Percentiles rank a stretch among this genome's conserved stretches.
These are phyloP conservation scores for Sebastes hopkinsi DNA, from an alignment of 2,797 vertebrate genomes.

Conservation along the genomic window DNA sequence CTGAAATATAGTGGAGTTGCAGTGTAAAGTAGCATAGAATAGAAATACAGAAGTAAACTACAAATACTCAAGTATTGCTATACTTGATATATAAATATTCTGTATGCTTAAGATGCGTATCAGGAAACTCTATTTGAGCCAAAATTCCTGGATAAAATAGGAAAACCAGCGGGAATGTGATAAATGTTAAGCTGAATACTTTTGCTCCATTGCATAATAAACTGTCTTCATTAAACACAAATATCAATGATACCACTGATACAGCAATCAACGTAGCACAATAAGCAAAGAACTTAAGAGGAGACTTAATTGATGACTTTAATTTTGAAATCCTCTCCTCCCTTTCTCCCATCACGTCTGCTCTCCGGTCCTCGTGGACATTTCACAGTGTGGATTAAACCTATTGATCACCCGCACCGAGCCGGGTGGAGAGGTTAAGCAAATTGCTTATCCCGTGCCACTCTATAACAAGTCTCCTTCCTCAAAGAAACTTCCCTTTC, in stretches of 20 bases:
- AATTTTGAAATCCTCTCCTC: constrained; percentile 51
- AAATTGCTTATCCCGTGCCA: constrained; percentile 34
- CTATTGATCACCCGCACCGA: constrained; percentile 67
- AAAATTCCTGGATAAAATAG: not conserved
- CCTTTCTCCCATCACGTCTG: not conserved
- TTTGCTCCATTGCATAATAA: not conserved
- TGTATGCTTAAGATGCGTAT: not conserved
- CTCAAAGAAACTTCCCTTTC: constrained; percentile 28
- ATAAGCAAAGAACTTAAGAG: constrained; percentile 17
- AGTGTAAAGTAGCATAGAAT: not conserved
- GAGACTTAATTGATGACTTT: constrained; percentile 56
- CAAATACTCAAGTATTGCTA: not conserved
- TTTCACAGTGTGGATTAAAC: constrained; percentile 56
- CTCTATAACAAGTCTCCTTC: not conserved
- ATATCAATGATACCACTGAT: not conserved
- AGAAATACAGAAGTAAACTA: not conserved
- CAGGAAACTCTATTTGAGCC: not conserved
- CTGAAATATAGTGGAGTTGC: not conserved
- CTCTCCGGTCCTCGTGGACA: constrained; percentile 18
- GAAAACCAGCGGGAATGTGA: not conserved
- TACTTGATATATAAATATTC: not conserved
- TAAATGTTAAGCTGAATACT: not conserved
- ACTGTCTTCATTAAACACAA: constrained; percentile 8
- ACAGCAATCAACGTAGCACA: constrained; percentile 12
- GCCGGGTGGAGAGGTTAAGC: constrained; percentile 56